Evolutionary conservation across 2,888 invertebrate genomes (phyloP).

Genomic region (Leucoma salicis): DNA sequence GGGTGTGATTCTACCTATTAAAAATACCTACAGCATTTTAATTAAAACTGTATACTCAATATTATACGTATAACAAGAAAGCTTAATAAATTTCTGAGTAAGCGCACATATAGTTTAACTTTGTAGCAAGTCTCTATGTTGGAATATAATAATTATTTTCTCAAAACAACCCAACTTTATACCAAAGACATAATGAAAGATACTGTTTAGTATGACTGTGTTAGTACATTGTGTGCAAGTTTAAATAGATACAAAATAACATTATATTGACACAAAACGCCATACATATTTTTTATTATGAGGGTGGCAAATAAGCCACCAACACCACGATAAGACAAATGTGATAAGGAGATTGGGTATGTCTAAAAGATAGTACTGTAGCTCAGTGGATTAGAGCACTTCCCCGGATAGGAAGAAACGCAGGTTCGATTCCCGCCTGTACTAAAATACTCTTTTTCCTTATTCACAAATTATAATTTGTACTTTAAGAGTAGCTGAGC

Average conservation of each 20-base stretch:
- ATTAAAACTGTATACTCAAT: conserved; percentile 2
- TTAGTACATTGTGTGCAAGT: conserved; percentile 5
- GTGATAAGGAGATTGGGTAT: too few species aligned
- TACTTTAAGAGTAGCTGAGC: too few species aligned
- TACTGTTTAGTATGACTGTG: conserved; percentile 1
- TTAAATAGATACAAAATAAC: conserved; percentile 3
- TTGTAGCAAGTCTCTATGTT: conserved; percentile 3
- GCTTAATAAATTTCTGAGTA: conserved; percentile 2
- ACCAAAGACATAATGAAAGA: conserved; percentile 11
- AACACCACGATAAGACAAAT: too few species aligned
- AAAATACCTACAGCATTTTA: conserved; percentile 6
- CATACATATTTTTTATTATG: too few species aligned
- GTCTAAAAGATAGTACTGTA: too few species aligned
- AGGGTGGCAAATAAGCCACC: too few species aligned
- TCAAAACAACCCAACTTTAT: conserved; percentile 10
- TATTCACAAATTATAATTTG: too few species aligned
- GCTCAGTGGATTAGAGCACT: too few species aligned
- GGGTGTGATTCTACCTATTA: too few species aligned
- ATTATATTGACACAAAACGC: background rate
- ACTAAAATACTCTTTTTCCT: too few species aligned
- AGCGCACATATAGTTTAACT: background rate
- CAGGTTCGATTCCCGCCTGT: too few species aligned
- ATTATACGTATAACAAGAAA: background rate
- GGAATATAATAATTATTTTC: conserved; percentile 5
- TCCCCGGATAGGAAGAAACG: too few species aligned